These are phyloP conservation scores for Troides helena DNA, from an alignment of 2,888 invertebrate species.

Conservation along the genomic window DNA sequence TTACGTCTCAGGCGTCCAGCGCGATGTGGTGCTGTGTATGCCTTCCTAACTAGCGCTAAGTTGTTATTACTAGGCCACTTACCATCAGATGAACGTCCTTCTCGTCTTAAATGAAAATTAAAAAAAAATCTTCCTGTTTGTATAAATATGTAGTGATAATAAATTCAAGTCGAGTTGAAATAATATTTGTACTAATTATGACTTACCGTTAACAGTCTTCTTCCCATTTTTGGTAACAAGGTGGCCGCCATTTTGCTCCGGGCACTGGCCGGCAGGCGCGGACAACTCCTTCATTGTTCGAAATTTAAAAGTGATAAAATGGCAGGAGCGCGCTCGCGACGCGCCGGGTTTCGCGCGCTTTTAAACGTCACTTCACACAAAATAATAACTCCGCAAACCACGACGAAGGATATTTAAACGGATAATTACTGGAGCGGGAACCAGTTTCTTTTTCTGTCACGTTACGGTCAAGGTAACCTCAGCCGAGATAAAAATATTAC, in stretches of 20 bases:
- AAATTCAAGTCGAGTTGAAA: too few species aligned
- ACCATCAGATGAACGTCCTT: too few species aligned
- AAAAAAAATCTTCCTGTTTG: too few species aligned
- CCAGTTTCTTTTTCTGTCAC: constrained; percentile 42
- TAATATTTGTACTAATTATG: constrained; percentile 1
- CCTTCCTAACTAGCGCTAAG: too few species aligned
- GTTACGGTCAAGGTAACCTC: constrained; percentile 63
- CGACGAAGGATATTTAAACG: constrained; percentile 43
- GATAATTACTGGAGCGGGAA: constrained; percentile 50
- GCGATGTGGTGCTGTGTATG: too few species aligned
- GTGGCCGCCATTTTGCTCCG: constrained; percentile 55
- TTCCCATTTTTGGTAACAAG: constrained; percentile 63
- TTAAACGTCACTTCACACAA: constrained; percentile 66
- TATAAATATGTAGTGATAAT: too few species aligned
- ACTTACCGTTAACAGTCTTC: constrained; percentile 61
- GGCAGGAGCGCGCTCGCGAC: constrained; percentile 30
- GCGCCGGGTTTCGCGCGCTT: constrained; percentile 58
- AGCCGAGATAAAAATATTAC: constrained; percentile 42
- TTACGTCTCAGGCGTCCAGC: too few species aligned
- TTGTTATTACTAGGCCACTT: too few species aligned
- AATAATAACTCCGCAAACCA: constrained; percentile 44
- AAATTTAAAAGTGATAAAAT: constrained; percentile 33
- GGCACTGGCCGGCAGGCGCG: constrained; percentile 53
- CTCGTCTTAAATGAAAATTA: too few species aligned
- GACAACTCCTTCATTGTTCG: constrained; percentile 64